Conservation (phyloP, 2,888 invertebrate species). For the Ophioninae sp. region DNA sequence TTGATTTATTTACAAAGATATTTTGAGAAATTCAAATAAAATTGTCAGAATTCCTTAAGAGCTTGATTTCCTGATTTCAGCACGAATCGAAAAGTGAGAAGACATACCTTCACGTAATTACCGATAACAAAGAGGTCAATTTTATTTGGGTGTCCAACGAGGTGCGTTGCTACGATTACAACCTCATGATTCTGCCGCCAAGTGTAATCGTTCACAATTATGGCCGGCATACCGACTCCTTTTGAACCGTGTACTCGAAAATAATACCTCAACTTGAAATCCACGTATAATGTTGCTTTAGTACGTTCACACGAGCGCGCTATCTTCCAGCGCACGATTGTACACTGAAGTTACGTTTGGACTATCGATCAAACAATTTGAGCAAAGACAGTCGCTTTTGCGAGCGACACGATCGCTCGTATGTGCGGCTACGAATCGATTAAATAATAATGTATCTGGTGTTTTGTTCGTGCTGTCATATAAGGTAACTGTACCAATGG, state of each 20-base stretch:
- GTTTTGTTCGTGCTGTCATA: too few species aligned
- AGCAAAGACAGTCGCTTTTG: constrained; percentile 26
- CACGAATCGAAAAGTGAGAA: not conserved
- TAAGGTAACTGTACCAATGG: too few species aligned
- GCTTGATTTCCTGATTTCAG: not conserved
- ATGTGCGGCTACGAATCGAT: not conserved
- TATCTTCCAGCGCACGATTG: not conserved
- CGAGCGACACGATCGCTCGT: not conserved
- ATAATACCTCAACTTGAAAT: not conserved
- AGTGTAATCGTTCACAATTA: constrained; percentile 87
- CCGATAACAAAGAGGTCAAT: constrained; percentile 87
- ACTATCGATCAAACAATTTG: constrained; percentile 71
- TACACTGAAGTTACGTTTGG: constrained; percentile 37
- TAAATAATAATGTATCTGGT: not conserved
- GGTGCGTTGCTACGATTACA: constrained; percentile 86
- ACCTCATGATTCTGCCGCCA: constrained; percentile 88
- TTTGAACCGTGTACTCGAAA: not conserved
- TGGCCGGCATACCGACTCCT: constrained; percentile 83
- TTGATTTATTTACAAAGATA: not conserved
- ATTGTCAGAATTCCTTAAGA: not conserved
- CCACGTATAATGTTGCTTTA: not conserved
- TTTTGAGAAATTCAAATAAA: not conserved
- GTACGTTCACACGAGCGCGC: not conserved
- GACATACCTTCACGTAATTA: constrained; percentile 85
- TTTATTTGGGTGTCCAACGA: constrained; percentile 85